These are phyloP conservation scores for Cercocebus atys DNA, from an alignment of 2,113 vertebrate genomes.

Conservation along the genomic window DNA sequence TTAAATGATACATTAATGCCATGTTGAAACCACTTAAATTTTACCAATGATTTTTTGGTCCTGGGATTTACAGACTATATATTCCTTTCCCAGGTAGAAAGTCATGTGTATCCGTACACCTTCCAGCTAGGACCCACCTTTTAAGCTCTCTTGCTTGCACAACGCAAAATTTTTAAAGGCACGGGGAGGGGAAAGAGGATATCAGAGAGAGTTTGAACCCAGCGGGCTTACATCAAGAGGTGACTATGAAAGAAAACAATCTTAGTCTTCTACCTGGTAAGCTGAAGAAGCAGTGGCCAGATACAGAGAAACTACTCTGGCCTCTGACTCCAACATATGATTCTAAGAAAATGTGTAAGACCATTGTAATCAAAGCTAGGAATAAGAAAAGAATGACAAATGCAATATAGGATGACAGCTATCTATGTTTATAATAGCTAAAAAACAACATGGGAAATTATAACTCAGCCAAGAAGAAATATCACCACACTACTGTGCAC, in stretches of 20 bases:
- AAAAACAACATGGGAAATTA: not conserved
- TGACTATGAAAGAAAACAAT: not conserved
- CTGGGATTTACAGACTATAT: not conserved
- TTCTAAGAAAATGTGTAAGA: not conserved
- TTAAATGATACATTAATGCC: not conserved
- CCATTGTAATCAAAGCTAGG: not conserved
- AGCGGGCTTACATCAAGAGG: not conserved
- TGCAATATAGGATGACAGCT: not conserved
- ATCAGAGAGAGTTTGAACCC: not conserved
- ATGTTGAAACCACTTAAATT: constrained; percentile 16
- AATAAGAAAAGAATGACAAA: not conserved
- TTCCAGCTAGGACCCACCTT: not conserved
- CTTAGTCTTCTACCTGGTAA: not conserved
- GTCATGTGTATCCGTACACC: too few relatives aligned
- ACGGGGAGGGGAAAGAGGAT: fast-evolving
- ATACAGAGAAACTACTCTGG: not conserved
- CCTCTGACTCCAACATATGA: not conserved
- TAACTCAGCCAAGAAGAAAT: not conserved
- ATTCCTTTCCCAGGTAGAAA: not conserved
- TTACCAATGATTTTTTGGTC: not conserved
- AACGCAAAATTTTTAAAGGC: not conserved
- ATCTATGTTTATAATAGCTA: not conserved
- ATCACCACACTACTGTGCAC: not conserved
- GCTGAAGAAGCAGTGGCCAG: not conserved
- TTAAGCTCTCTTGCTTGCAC: not conserved